Conservation (phyloP, 2,113 vertebrate genomes). For the Polypterus bichir region DNA sequence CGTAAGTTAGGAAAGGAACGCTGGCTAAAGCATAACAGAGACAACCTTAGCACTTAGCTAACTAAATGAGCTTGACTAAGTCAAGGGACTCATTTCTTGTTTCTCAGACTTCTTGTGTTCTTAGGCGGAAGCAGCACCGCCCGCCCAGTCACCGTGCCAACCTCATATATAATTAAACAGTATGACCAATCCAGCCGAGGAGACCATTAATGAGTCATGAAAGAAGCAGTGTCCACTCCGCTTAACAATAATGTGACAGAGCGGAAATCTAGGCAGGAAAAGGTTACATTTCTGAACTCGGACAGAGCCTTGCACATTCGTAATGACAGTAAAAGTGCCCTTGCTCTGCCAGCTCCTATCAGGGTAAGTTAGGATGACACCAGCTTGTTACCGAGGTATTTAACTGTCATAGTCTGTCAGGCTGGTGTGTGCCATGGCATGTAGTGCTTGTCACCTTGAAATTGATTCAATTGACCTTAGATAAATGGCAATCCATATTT, state of each 20-base stretch:
- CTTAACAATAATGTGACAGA: constrained; percentile 14
- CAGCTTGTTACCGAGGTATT: constrained; percentile 35
- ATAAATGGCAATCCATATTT: not conserved
- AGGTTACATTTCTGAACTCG: constrained; percentile 10
- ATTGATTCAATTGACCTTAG: constrained; percentile 29
- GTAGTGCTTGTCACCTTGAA: constrained; percentile 39
- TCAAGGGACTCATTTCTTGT: no score
- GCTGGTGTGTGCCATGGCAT: constrained; percentile 20
- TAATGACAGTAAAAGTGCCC: constrained; percentile 34
- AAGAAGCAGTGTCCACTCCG: constrained; percentile 18
- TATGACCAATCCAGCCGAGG: no score
- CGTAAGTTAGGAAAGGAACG: no score
- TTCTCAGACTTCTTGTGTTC: no score
- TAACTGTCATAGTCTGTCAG: constrained; percentile 35
- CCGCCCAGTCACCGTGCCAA: no score
- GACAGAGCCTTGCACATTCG: constrained; percentile 11
- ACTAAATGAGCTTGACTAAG: no score
- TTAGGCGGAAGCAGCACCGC: no score
- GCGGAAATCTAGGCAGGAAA: constrained; percentile 2
- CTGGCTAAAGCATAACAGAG: no score
- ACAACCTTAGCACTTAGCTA: no score
- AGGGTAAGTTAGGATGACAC: constrained; percentile 31
- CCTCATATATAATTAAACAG: no score
- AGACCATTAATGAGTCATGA: constrained; percentile 27
- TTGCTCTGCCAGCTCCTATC: constrained; percentile 39